A percentile compares a stretch with the other conserved stretches of the same genome.
Evolutionary conservation across 2,888 invertebrate genomes (phyloP).

Genomic region (Mythimna vitellina): DNA sequence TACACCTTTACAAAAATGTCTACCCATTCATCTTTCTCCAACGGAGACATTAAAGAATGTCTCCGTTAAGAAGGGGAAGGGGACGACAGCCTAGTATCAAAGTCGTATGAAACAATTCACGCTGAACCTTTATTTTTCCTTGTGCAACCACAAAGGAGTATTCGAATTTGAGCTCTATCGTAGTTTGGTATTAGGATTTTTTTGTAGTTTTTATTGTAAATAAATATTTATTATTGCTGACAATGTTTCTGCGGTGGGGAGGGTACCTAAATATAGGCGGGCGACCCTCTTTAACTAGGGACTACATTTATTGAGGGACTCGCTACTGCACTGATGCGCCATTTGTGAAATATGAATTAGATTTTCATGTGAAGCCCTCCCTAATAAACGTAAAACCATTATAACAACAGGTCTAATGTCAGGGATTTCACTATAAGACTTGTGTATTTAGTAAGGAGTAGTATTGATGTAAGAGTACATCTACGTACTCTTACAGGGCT

Average conservation of each 20-base stretch:
- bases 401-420: constrained; percentile 1
- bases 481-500: no score
- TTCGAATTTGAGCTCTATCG: constrained; percentile 70
- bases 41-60: constrained; percentile 89
- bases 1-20: constrained; percentile 88
- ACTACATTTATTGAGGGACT: constrained; percentile 63
- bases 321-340: constrained; percentile 54
- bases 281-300: constrained; percentile 69
- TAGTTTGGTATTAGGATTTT: constrained; percentile 59
- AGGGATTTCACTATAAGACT: constrained; percentile 9
- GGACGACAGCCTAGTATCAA: constrained; percentile 81
- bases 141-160: constrained; percentile 55
- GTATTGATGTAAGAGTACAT: not conserved
- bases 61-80: constrained; percentile 87
- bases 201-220: constrained; percentile 77
- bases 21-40: constrained; percentile 89
- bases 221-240: constrained; percentile 83
- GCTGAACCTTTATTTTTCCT: constrained; percentile 67
- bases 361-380: constrained; percentile 37
- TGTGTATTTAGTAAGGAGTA: not conserved
- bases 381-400: constrained; percentile 28
- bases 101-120: constrained; percentile 77
- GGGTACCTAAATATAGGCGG: constrained; percentile 69
- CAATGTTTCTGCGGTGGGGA: constrained; percentile 78
- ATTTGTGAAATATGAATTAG: constrained; percentile 66